phyloP scores from a whole-genome alignment of 2,797 vertebrate species.

The Hemibagrus guttatus region DNA sequence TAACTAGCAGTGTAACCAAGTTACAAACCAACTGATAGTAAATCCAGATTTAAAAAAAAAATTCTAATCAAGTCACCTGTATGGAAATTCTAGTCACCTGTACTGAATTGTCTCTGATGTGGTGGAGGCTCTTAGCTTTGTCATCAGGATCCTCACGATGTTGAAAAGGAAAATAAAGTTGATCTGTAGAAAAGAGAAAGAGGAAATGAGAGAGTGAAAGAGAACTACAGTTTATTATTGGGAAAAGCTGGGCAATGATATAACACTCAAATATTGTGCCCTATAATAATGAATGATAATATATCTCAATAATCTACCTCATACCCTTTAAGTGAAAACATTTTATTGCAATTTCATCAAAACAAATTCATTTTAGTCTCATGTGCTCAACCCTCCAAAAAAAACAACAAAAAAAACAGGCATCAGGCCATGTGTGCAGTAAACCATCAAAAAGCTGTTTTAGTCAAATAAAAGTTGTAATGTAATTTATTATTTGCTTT shows the following conservation, averaged over 20 bases:
- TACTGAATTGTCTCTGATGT: constrained; percentile 93
- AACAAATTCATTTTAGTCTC: not conserved
- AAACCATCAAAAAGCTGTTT: not conserved
- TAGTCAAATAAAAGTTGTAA: not conserved
- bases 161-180: constrained; percentile 95
- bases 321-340: not conserved
- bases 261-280: not conserved
- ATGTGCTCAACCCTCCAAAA: not conserved
- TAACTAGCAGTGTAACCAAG: no score
- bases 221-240: not conserved
- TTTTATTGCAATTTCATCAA: not conserved
- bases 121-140: constrained; percentile 89
- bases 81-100: constrained; percentile 82
- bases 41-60: no score
- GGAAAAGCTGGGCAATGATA: not conserved
- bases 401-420: no score
- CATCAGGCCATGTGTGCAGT: not conserved
- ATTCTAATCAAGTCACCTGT: constrained; percentile 80
- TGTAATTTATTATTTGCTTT: not conserved
- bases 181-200: constrained; percentile 72
- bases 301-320: not conserved
- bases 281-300: not conserved
- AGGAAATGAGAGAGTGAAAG: not conserved
- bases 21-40: no score
- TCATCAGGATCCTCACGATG: constrained; percentile 93